Conservation (phyloP, 2,113 vertebrate genomes). For the Hepsetus odoe region DNA sequence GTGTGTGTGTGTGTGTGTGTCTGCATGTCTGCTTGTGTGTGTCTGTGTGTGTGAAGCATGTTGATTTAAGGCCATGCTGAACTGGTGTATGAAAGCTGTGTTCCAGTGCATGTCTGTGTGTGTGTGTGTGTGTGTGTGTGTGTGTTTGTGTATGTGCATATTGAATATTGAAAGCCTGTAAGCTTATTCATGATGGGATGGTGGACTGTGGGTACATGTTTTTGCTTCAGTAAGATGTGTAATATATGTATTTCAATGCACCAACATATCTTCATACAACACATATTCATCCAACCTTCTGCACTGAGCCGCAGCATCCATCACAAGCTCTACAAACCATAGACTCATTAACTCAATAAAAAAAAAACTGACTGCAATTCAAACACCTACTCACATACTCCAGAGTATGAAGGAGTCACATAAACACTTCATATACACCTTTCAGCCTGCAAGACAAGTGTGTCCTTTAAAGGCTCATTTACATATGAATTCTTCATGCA, state of each 20-base stretch:
- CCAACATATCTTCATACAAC: no score
- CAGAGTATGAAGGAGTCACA: background rate
- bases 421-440: background rate
- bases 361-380: background rate
- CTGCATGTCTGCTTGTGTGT: no score
- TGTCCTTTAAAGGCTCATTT: background rate
- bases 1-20: no score
- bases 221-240: background rate
- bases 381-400: background rate
- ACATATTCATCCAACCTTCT: background rate
- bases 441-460: background rate
- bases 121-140: constrained; percentile 16
- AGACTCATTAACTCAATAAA: background rate
- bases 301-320: background rate
- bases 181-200: constrained; percentile 3
- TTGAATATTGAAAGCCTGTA: constrained; percentile 8
- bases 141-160: constrained; percentile 12
- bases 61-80: no score
- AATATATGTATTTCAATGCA: background rate
- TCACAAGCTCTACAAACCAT: background rate
- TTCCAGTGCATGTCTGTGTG: constrained; percentile 27
- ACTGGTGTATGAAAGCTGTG: no score
- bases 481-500: background rate
- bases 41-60: no score
- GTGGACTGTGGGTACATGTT: background rate